These are phyloP conservation scores for Nudaria mundana DNA, from an alignment of 2,888 invertebrate species.

Conservation along the genomic window DNA sequence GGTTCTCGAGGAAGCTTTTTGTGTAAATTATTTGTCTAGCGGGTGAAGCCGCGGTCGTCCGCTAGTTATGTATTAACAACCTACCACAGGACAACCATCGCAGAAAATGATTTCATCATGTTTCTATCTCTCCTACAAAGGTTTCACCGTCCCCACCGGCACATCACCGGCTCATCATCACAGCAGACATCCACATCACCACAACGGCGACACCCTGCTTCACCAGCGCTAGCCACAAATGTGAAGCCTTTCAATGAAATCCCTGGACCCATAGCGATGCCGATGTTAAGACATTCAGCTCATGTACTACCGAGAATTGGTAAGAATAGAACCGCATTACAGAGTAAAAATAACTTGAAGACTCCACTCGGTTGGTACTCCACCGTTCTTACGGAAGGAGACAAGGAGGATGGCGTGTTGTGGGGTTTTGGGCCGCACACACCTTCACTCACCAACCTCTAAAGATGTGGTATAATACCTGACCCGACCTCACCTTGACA, in stretches of 20 bases:
- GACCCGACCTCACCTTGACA: no score
- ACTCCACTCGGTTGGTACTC: no score
- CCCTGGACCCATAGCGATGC: conserved; percentile 67
- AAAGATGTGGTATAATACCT: no score
- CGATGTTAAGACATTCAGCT: conserved; percentile 68
- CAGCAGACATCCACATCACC: conserved; percentile 64
- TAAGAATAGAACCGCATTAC: no score
- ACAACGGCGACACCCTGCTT: conserved; percentile 46
- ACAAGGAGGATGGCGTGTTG: no score
- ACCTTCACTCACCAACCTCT: no score
- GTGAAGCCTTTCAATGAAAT: conserved; percentile 61
- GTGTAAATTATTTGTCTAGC: no score
- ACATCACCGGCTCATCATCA: conserved; percentile 48
- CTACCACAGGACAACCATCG: not conserved
- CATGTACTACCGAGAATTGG: conserved; percentile 71
- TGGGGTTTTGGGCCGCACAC: no score
- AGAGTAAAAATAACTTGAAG: no score
- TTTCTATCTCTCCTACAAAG: conserved; percentile 33
- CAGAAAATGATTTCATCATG: not conserved
- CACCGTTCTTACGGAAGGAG: no score
- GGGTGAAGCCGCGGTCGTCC: not conserved
- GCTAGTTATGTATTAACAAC: not conserved
- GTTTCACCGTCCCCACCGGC: conserved; percentile 52
- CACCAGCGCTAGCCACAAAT: conserved; percentile 32
- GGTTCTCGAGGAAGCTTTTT: no score